Percentiles rank a stretch among this genome's conserved stretches.
These are phyloP conservation scores for Fundulus diaphanus DNA, from an alignment of 2,797 vertebrate species.

Conservation along the genomic window DNA sequence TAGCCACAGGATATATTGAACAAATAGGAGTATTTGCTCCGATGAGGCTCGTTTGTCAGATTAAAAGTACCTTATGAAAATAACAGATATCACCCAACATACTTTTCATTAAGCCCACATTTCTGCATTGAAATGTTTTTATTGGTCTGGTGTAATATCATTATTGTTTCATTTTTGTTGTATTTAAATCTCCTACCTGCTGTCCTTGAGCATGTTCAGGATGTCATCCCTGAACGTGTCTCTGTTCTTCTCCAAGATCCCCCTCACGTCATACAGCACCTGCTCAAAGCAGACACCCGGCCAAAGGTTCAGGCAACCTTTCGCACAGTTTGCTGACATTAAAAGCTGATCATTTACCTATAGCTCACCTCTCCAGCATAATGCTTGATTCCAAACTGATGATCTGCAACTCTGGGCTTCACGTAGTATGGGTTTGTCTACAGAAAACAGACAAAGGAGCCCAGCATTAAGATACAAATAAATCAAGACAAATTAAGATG, in stretches of 20 bases:
- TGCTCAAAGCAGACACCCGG: slow-evolving; percentile 51
- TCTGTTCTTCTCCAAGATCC: slow-evolving; percentile 93
- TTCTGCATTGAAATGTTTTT: too few species aligned
- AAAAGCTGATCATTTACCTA: not conserved
- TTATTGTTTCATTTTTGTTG: too few species aligned
- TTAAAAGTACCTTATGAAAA: too few species aligned
- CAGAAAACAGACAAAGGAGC: slow-evolving; percentile 31
- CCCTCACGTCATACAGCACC: slow-evolving; percentile 89
- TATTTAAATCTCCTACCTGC: slow-evolving; percentile 79
- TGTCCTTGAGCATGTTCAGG: slow-evolving; percentile 92
- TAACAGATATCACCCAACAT: too few species aligned
- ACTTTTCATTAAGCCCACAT: too few species aligned
- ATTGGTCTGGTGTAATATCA: too few species aligned
- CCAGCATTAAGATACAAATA: not conserved
- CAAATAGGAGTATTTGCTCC: not conserved
- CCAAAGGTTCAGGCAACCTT: not conserved
- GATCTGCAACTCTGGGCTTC: slow-evolving; percentile 92
- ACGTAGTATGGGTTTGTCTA: slow-evolving; percentile 93
- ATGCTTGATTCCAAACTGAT: slow-evolving; percentile 94
- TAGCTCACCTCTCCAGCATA: slow-evolving; percentile 91
- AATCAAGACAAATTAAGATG: not conserved
- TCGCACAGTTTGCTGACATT: not conserved
- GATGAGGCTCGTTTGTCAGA: too few species aligned
- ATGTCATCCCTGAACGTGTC: slow-evolving; percentile 94
- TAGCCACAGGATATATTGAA: not conserved